phyloP scores from a whole-genome alignment of 1,140 invertebrate species.

The Neelides sp. region DNA sequence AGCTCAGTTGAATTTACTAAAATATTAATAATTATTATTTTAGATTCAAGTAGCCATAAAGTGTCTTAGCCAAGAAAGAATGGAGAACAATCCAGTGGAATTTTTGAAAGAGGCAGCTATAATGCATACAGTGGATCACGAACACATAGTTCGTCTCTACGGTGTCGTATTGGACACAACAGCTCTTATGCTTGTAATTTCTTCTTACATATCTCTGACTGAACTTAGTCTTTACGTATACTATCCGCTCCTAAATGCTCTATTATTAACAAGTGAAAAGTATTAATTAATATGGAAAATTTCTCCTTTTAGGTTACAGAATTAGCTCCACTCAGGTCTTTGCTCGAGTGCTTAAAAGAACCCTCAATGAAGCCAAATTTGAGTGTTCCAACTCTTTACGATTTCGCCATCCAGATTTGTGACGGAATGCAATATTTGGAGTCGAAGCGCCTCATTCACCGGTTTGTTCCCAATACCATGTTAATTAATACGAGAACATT shows the following conservation, averaged over 20 bases:
- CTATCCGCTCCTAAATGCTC: not conserved
- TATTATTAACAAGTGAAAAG: not conserved
- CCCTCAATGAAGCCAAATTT: slow-evolving; percentile 74
- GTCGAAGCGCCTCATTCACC: slow-evolving; percentile 82
- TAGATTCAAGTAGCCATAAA: slow-evolving; percentile 95
- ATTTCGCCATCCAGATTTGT: slow-evolving; percentile 87
- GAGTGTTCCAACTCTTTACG: slow-evolving; percentile 72
- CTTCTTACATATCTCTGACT: not conserved
- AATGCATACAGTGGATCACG: slow-evolving; percentile 94
- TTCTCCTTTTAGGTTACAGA: slow-evolving; percentile 62
- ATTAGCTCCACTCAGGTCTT: slow-evolving; percentile 80
- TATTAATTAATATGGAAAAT: not conserved
- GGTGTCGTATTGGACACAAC: slow-evolving; percentile 92
- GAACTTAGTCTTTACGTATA: slow-evolving; percentile 5
- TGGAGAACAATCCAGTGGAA: slow-evolving; percentile 90
- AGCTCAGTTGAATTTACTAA: not conserved
- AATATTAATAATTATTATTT: slow-evolving; percentile 12
- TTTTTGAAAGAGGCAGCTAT: slow-evolving; percentile 96
- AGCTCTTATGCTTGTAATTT: slow-evolving; percentile 74
- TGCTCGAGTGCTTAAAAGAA: slow-evolving; percentile 91
- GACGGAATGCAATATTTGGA: slow-evolving; percentile 94
- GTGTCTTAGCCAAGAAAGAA: slow-evolving; percentile 78
- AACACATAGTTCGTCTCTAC: slow-evolving; percentile 90
- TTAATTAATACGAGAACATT: not conserved
- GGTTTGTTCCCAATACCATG: slow-evolving; percentile 37